Conservation (phyloP, 2,797 vertebrate genomes). For the Gymnodraco acuticeps region DNA sequence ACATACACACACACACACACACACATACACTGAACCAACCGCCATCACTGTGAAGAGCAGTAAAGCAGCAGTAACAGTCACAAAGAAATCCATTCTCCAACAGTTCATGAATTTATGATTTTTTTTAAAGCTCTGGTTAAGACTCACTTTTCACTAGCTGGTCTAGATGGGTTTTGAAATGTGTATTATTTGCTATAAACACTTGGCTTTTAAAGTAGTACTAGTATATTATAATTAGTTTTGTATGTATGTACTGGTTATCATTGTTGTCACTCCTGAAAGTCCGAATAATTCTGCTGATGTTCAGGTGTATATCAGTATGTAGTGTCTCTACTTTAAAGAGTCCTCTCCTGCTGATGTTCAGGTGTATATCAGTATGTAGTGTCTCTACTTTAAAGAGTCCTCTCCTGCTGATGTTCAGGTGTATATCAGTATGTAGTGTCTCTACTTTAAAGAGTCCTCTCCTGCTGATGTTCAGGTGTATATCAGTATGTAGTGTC, state of each 20-base stretch:
- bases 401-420: no score
- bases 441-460: no score
- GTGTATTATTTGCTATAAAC: conserved; percentile 13
- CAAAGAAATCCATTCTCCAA: conserved; percentile 45
- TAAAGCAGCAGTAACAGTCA: conserved; percentile 33
- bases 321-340: no score
- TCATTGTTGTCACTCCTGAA: not conserved
- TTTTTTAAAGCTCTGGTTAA: conserved; percentile 45
- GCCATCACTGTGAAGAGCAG: conserved; percentile 39
- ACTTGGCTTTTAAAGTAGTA: conserved; percentile 7
- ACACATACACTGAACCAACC: not conserved
- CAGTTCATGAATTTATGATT: conserved; percentile 58
- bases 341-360: no score
- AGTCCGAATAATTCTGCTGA: no score
- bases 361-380: no score
- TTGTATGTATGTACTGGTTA: not conserved
- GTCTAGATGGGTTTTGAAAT: not conserved
- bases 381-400: no score
- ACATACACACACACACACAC: no score
- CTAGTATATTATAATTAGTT: not conserved
- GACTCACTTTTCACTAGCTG: conserved; percentile 23
- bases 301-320: no score
- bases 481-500: no score
- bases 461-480: no score
- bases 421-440: no score